Conservation (phyloP, 2,797 vertebrate species). For the Phataginus tetradactyla region DNA sequence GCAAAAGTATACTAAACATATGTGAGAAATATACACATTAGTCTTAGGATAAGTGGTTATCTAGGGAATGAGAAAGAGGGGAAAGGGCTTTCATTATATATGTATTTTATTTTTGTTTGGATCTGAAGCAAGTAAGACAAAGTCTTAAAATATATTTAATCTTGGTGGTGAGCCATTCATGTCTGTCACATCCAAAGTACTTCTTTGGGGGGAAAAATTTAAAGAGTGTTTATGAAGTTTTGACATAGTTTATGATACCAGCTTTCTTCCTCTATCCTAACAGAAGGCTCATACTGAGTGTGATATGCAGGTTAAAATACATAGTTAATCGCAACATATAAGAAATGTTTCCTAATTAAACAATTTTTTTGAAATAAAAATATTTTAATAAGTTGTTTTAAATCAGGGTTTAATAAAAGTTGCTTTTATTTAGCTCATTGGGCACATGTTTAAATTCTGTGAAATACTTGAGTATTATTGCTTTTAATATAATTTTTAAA, state of each 20-base stretch:
- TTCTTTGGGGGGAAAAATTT: slow-evolving; percentile 47
- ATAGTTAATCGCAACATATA: slow-evolving; percentile 26
- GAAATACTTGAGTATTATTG: slow-evolving; percentile 2
- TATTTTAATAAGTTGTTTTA: background rate
- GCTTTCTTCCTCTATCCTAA: background rate
- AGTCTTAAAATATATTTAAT: slow-evolving; percentile 33
- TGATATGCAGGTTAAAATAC: background rate
- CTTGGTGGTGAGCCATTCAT: background rate
- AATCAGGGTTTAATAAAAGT: background rate
- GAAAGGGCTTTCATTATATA: background rate
- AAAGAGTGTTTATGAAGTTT: slow-evolving; percentile 38
- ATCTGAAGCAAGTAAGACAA: slow-evolving; percentile 33
- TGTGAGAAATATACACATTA: background rate
- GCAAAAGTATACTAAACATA: background rate
- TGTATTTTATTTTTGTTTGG: background rate
- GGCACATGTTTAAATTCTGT: slow-evolving; percentile 30
- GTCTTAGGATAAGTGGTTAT: background rate
- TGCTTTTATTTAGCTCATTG: slow-evolving; percentile 41
- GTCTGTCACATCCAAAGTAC: slow-evolving; percentile 18
- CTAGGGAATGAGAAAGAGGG: background rate
- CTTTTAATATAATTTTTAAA: slow-evolving; percentile 53
- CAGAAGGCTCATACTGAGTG: background rate
- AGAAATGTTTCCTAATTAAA: slow-evolving; percentile 8
- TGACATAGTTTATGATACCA: background rate
- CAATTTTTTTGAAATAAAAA: background rate